Conservation (phyloP, 2,888 invertebrate species). For the Limnephilus lunatus region DNA sequence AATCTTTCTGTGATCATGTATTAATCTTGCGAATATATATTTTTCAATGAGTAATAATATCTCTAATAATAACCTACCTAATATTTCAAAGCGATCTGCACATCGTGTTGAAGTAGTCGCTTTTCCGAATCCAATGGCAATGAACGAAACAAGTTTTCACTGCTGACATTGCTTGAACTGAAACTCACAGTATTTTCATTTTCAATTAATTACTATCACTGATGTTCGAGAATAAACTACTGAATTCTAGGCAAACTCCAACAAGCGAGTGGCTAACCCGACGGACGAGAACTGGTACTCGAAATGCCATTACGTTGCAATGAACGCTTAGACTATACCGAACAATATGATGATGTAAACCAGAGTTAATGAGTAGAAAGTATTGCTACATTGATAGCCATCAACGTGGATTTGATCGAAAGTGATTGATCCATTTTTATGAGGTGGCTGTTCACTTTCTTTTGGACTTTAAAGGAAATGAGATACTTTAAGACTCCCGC, state of each 20-base stretch:
- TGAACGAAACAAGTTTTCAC: conserved; percentile 25
- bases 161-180: conserved; percentile 11
- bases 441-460: conserved; percentile 4
- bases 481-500: background rate
- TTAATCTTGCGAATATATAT: background rate
- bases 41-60: background rate
- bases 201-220: conserved; percentile 4
- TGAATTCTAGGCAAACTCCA: background rate
- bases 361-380: background rate
- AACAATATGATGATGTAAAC: background rate
- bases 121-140: background rate
- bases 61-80: background rate
- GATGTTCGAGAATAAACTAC: background rate
- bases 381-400: background rate
- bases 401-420: background rate
- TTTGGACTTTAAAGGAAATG: background rate
- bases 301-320: background rate
- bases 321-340: background rate
- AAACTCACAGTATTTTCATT: conserved; percentile 17
- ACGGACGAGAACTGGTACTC: conserved; percentile 45
- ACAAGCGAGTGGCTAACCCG: conserved; percentile 32
- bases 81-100: background rate
- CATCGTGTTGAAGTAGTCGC: background rate
- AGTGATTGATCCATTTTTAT: background rate
- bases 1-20: background rate